Evolutionary conservation across 1,140 invertebrate genomes (phyloP), one percentile per base, ranked within the genome.

Genomic region (Drosophila oshimai): DNA sequence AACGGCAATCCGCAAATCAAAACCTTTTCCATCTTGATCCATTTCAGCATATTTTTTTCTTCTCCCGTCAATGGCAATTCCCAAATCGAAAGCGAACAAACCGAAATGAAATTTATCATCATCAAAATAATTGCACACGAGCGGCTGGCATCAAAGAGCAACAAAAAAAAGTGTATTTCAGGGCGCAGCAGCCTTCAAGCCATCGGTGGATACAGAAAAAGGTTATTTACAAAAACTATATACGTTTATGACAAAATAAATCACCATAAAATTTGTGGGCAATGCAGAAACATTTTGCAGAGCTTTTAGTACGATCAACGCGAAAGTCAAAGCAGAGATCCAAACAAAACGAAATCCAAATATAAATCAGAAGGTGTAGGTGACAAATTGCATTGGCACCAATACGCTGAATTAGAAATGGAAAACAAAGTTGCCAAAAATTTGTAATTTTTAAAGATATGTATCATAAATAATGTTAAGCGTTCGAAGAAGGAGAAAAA

Each of bases 191-290:
- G 57, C 73, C 76, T 79, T 79, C 54, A 64, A 46, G 47, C 55
- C 17, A 45, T 45, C 13, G 17, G 7, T 34, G 31, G 37, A 29
- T 55, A 55, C 24, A 58, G 53, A 58, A 60, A 41, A 49, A 62
- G 28, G 53, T 62, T 62, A 62, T 62, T 62, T 58, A 58, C 61
- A 20, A 49, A 80, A 73, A 83, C 60, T 69, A 77, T 83, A 77
- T 77, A 69, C 68, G 57, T 55, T 80, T 75, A 65, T 81, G 78
- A 84, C 79, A 86, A 86, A 84, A 84, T 87, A 80, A 86, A 86
- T 73, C 76, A 72, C 80, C 72, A 80, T 87, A 80, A 87, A 86
- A 86, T 73, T 45, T 71, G 68, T 80, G 45, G 70, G 51, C 51
- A 64, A 74, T 86, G 69, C 58, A 68, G 75, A 49, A 84, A 65